Evolutionary conservation across 1,140 invertebrate genomes (phyloP).

Genomic region (Sipha flava): DNA sequence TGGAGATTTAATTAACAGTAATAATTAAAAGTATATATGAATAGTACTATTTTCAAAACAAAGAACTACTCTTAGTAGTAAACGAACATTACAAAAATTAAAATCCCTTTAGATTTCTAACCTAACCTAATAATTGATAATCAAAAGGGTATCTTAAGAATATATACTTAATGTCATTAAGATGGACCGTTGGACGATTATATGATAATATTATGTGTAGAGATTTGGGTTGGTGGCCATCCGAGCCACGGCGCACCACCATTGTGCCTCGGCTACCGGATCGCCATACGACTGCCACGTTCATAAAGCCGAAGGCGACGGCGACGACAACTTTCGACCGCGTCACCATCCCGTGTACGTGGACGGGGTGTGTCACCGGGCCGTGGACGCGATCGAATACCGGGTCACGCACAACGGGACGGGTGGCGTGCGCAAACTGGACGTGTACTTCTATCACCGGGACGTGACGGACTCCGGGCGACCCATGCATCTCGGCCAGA

Average conservation of each 20-base stretch:
- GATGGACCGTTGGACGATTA: too few relatives aligned
- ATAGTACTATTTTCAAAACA: too few relatives aligned
- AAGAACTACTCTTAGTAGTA: too few relatives aligned
- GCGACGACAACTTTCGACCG: neutral
- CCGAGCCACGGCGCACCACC: neutral
- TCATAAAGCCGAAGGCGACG: too few relatives aligned
- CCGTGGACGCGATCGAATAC: constrained; percentile 48
- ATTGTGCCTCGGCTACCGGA: neutral
- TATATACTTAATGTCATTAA: too few relatives aligned
- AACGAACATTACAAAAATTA: too few relatives aligned
- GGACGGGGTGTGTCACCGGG: neutral
- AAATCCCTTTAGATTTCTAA: too few relatives aligned
- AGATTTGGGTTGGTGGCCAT: neutral
- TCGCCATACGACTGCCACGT: neutral
- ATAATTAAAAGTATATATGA: too few relatives aligned
- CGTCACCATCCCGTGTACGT: neutral
- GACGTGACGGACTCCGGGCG: neutral
- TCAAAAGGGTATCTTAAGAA: too few relatives aligned
- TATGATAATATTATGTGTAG: neutral
- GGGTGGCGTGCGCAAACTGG: constrained; percentile 46
- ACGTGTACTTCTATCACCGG: constrained; percentile 36
- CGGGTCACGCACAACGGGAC: constrained; percentile 52
- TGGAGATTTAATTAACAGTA: too few relatives aligned
- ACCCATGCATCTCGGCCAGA: constrained; percentile 43
- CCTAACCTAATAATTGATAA: too few relatives aligned